phyloP scores from a whole-genome alignment of 2,113 vertebrate genomes.

The Agelaius phoeniceus region DNA sequence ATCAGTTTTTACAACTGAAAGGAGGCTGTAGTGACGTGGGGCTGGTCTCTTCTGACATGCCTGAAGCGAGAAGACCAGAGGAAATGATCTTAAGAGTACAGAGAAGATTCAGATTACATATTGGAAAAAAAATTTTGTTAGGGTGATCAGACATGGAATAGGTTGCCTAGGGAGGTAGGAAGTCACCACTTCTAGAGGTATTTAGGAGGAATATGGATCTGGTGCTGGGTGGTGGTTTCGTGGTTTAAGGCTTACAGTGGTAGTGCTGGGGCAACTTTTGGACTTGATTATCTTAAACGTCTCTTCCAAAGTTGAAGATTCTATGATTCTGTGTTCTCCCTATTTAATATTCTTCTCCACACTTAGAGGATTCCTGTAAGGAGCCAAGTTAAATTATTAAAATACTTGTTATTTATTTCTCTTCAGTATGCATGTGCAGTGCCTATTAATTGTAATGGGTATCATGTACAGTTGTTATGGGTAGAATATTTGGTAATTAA shows the following conservation, averaged over 20 bases:
- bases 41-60: not conserved
- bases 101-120: not conserved
- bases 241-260: not conserved
- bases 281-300: not conserved
- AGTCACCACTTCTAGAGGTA: not conserved
- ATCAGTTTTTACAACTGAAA: not conserved
- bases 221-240: accelerated
- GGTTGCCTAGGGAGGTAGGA: not conserved
- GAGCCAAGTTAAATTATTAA: not conserved
- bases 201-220: not conserved
- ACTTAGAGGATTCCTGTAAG: not conserved
- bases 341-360: not conserved
- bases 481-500: not conserved
- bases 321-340: not conserved
- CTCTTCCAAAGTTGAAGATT: not conserved
- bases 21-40: not conserved
- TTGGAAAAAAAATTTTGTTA: not conserved
- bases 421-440: not conserved
- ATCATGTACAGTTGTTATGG: not conserved
- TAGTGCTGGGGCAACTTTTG: not conserved
- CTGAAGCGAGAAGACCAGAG: not conserved
- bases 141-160: not conserved
- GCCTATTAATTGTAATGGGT: not conserved
- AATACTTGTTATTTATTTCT: not conserved
- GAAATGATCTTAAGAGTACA: not conserved